Percentiles rank a stretch among this genome's conserved stretches.
These are phyloP conservation scores for Pachyuromys duprasi DNA, from an alignment of 2,797 vertebrate genomes.

Conservation along the genomic window DNA sequence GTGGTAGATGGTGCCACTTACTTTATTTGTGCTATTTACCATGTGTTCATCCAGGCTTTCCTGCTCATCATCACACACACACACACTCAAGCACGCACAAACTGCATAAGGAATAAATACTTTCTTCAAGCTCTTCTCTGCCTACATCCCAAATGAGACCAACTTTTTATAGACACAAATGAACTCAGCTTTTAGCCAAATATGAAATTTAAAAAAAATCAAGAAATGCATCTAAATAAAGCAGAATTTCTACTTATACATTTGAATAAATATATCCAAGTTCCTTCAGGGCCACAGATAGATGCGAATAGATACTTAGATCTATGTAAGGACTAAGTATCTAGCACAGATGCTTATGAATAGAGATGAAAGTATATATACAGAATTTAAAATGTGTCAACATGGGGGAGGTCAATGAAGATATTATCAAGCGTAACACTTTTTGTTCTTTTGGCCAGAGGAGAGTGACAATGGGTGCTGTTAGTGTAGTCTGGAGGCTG, in stretches of 20 bases:
- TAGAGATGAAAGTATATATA: constrained; percentile 66
- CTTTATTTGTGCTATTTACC: background rate
- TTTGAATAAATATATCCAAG: constrained; percentile 80
- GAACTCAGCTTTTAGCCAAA: constrained; percentile 81
- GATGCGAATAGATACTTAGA: constrained; percentile 75
- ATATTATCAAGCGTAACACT: constrained; percentile 19
- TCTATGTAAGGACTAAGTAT: constrained; percentile 71
- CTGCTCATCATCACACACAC: background rate
- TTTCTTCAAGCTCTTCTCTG: constrained; percentile 70
- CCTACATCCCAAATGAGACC: constrained; percentile 70
- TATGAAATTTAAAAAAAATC: constrained; percentile 73
- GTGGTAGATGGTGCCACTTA: background rate
- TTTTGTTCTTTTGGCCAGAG: background rate
- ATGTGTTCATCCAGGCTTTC: constrained; percentile 50
- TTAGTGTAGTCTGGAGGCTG: background rate
- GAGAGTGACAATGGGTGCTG: background rate
- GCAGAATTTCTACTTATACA: constrained; percentile 81
- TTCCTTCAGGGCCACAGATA: constrained; percentile 78
- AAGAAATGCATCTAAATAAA: constrained; percentile 82
- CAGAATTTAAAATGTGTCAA: constrained; percentile 73
- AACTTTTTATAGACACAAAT: constrained; percentile 80
- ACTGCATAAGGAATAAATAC: constrained; percentile 59
- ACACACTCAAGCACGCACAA: background rate
- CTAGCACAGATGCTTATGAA: constrained; percentile 72
- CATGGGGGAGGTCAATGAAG: constrained; percentile 55